Evolutionary conservation across 2,888 invertebrate genomes (phyloP), one percentile per base, ranked within the genome.

Genomic region (Spisula subtruncata): DNA sequence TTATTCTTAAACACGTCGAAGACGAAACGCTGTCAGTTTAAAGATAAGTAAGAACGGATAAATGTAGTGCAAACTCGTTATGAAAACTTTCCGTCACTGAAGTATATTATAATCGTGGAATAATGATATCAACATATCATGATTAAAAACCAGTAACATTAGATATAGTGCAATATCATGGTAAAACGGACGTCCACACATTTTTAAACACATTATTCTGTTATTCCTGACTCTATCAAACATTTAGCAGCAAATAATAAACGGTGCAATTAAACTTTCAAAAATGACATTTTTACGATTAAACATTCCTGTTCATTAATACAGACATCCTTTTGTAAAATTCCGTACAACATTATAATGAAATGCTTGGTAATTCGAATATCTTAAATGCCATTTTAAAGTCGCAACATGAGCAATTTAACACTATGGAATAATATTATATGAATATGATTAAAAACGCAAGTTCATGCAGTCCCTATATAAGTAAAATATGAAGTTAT

Each of bases 271-370:
- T 71, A n/a, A 46, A 83, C 66, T 66, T 83, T 66, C 83, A 83
- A 46, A 66, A 54, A 66, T 83, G 83, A 66, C 83, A 71, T 83
- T 46, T 83, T 83, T 83, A 83, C 46, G 66, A 83, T 66, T 46
- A 83, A 41, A 46, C 46, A 71, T 83, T 46, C 25, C 46, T 66
- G 25, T 25, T 12, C 60, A 66, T 66, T 25, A 66, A 66, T 66
- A 25, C 60, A 66, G 25, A 25, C 60, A 66, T 66, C 60, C 25
- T 66, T 66, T 66, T 66, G 60, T 66, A 66, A 66, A 66, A 51
- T 51, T 51, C 51, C 12, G 51, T 51, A 51, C 51, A 51, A 66
- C n/a, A 8, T 51, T 16, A 10, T 8, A 12, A 51, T 60, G 60
- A 60, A 60, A 25, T 66, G 25, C 5, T 66, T n/a, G 60, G 25